phyloP scores from a whole-genome alignment of 2,797 vertebrate genomes.

The Sebastes variabilis region DNA sequence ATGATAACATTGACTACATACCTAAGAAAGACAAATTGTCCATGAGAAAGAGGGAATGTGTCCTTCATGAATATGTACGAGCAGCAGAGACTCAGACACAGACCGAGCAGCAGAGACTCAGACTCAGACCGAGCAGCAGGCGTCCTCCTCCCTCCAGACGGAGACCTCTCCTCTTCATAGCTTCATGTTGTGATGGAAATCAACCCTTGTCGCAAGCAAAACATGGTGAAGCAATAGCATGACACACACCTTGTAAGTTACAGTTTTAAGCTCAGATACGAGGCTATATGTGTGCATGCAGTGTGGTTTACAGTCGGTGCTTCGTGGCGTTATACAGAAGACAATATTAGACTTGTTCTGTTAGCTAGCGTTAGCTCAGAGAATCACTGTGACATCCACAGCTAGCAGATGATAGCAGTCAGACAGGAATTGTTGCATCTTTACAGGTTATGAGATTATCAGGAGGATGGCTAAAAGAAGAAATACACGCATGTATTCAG shows the following conservation, averaged over 20 bases:
- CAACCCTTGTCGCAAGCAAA: slow-evolving; percentile 47
- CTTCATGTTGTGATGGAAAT: slow-evolving; percentile 45
- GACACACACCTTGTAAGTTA: slow-evolving; percentile 59
- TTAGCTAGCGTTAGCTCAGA: slow-evolving; percentile 58
- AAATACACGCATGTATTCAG: not conserved
- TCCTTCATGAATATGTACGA: slow-evolving; percentile 1
- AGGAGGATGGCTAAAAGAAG: not conserved
- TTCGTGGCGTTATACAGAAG: slow-evolving; percentile 17
- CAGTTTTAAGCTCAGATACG: not conserved
- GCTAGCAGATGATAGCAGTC: not conserved
- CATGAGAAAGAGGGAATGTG: not conserved
- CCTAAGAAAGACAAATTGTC: not conserved
- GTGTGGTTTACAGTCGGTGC: not conserved
- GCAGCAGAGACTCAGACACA: not conserved
- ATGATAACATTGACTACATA: not conserved
- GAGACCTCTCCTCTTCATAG: slow-evolving; percentile 29
- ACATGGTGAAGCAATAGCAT: slow-evolving; percentile 77
- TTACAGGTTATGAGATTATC: not conserved
- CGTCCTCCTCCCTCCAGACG: slow-evolving; percentile 18
- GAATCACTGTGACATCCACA: not conserved
- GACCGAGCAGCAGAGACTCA: not conserved
- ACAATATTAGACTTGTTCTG: not conserved
- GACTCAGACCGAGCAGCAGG: not conserved
- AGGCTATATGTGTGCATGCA: slow-evolving; percentile 25
- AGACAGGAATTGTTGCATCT: not conserved